Percentiles rank a stretch among this genome's conserved stretches.
Evolutionary conservation across 2,113 vertebrate genomes (phyloP).

Genomic region (Murina feae): DNA sequence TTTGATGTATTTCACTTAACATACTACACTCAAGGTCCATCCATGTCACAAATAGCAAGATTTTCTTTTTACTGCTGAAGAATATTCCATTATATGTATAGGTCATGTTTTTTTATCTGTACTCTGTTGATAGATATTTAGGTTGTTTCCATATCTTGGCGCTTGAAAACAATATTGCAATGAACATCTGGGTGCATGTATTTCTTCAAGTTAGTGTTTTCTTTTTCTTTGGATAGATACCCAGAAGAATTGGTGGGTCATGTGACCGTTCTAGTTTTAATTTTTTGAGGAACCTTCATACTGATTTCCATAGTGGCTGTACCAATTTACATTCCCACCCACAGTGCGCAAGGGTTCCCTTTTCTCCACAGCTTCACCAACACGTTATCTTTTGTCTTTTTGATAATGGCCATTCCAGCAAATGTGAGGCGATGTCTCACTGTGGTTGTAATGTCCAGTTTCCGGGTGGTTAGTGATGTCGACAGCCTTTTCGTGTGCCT

Average conservation of each 20-base stretch:
- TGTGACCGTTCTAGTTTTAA: not conserved
- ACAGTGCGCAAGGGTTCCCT: not conserved
- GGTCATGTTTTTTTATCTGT: not conserved
- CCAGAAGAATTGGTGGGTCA: not conserved
- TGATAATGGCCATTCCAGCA: not conserved
- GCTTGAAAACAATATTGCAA: not conserved
- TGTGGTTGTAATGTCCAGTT: not conserved
- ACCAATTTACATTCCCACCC: not conserved
- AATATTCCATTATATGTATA: not conserved
- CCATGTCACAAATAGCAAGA: not conserved
- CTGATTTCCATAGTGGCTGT: not conserved
- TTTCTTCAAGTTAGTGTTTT: not conserved
- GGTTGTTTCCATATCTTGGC: not conserved
- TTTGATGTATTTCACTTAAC: not conserved
- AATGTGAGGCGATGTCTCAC: not conserved
- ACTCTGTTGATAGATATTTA: not conserved
- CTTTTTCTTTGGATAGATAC: not conserved
- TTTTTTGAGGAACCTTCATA: not conserved
- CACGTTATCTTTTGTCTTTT: not conserved
- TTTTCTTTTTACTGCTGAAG: not conserved
- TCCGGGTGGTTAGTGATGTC: not conserved
- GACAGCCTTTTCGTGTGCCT: not conserved
- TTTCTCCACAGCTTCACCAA: not conserved
- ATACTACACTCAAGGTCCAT: not conserved
- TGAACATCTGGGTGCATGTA: not conserved